Conservation (phyloP, 2,888 invertebrate species). For the Drosophila cognata region DNA sequence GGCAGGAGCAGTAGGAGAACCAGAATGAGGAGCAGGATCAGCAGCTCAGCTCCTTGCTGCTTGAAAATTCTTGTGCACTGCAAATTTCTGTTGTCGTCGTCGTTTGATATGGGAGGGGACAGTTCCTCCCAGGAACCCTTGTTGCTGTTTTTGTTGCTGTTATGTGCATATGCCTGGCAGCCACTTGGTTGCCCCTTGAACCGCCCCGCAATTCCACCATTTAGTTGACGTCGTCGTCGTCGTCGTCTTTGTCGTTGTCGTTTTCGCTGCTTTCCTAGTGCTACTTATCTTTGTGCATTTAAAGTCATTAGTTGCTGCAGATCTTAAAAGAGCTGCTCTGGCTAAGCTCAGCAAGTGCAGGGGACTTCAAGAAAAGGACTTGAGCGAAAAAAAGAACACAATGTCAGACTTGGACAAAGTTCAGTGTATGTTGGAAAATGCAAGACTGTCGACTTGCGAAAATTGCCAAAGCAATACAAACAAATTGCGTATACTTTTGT, state of each 20-base stretch:
- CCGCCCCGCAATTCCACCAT: background rate
- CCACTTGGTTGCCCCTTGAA: constrained; percentile 31
- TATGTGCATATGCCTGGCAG: constrained; percentile 57
- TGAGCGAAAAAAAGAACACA: constrained; percentile 34
- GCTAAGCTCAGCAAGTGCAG: constrained; percentile 29
- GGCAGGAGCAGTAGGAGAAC: constrained; percentile 1
- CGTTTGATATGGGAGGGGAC: constrained; percentile 29
- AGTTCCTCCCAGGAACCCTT: background rate
- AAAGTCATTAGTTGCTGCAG: constrained; percentile 74
- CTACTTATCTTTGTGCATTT: constrained; percentile 76
- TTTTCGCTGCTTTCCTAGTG: constrained; percentile 40
- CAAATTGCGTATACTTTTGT: constrained; percentile 70
- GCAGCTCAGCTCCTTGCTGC: constrained; percentile 36
- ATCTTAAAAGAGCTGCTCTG: constrained; percentile 44
- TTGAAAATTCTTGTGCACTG: constrained; percentile 46
- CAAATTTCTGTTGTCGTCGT: constrained; percentile 74
- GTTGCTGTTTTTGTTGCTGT: constrained; percentile 16
- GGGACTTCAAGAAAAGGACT: constrained; percentile 8
- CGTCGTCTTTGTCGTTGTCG: constrained; percentile 36
- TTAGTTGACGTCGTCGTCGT: constrained; percentile 14
- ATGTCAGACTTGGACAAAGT: constrained; percentile 47
- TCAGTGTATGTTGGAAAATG: constrained; percentile 16
- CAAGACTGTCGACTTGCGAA: constrained; percentile 16
- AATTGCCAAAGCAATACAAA: constrained; percentile 32
- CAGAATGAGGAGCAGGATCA: background rate